phyloP scores from a whole-genome alignment of 92 coral and sea anemone species.

The Anthopleura xanthogrammica region DNA sequence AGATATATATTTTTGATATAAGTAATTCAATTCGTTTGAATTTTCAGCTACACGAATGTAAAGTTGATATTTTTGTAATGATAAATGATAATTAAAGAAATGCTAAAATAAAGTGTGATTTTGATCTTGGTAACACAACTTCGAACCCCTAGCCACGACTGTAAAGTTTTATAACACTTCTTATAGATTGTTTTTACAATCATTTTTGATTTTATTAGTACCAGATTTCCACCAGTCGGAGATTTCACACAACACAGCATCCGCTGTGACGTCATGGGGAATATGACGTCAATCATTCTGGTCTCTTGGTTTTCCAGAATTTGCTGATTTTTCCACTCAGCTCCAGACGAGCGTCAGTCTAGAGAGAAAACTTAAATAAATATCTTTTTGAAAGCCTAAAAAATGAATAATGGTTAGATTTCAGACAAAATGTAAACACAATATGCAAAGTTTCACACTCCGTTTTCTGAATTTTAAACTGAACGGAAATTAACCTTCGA shows the following conservation, averaged over 20 bases:
- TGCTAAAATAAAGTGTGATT: background rate
- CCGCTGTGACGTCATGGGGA: conserved; percentile 8
- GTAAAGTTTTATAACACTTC: background rate
- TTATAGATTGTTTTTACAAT: background rate
- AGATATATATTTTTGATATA: conserved; percentile 17
- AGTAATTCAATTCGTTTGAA: background rate
- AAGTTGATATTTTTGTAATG: conserved; percentile 6
- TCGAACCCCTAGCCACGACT: background rate
- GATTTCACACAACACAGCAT: background rate
- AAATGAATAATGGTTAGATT: background rate
- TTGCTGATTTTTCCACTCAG: background rate
- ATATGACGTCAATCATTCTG: conserved; percentile 1
- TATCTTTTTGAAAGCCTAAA: too few species aligned
- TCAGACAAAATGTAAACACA: too few species aligned
- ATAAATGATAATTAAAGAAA: background rate
- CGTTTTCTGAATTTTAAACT: too few species aligned
- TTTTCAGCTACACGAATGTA: background rate
- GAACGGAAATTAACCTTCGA: background rate
- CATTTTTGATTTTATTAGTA: background rate
- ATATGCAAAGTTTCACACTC: too few species aligned
- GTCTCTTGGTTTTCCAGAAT: background rate
- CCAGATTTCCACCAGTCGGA: background rate
- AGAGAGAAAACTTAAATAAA: too few species aligned
- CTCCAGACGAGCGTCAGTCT: too few species aligned
- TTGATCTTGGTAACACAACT: background rate